These are phyloP conservation scores for Theodoxus fluviatilis DNA, from an alignment of 2,888 invertebrate species.

Conservation along the genomic window DNA sequence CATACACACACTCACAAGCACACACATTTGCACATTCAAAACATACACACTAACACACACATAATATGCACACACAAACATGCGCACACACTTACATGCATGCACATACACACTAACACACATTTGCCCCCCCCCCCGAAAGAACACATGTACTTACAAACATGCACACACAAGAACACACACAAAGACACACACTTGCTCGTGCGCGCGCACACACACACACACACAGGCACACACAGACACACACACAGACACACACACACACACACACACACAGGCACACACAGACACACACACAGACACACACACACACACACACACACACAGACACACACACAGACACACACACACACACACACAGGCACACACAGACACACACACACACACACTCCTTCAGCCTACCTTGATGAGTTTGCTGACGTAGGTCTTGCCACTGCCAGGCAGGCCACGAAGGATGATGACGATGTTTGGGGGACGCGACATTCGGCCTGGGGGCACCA, in stretches of 20 bases:
- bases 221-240: background rate
- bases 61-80: background rate
- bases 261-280: background rate
- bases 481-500: conserved; percentile 80
- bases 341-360: background rate
- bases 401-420: conserved; percentile 64
- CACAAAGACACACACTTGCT: background rate
- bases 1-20: background rate
- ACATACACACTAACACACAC: background rate
- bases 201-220: too few species aligned
- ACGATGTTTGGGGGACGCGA: conserved; percentile 82
- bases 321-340: background rate
- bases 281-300: background rate
- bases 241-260: background rate
- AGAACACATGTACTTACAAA: too few species aligned
- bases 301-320: background rate
- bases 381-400: conserved; percentile 18
- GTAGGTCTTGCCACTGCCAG: conserved; percentile 93
- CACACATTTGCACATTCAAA: too few species aligned
- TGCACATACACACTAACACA: too few species aligned
- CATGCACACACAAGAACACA: background rate
- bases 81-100: background rate
- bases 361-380: background rate
- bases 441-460: conserved; percentile 88
- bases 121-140: too few species aligned